phyloP scores from a whole-genome alignment of 2,888 invertebrate species.

The Protodeltote pygarga region DNA sequence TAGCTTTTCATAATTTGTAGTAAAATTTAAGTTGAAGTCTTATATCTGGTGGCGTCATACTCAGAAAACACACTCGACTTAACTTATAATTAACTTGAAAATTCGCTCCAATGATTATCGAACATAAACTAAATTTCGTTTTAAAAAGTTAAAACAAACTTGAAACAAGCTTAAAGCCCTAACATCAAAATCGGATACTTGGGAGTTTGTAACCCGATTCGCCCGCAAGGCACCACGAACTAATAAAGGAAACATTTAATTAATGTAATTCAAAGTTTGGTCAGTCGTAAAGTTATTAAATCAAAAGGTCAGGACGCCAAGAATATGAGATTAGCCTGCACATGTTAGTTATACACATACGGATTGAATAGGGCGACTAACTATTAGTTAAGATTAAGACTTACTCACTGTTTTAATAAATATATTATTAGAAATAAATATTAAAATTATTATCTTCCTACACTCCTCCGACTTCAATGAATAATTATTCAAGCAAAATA shows the following conservation, averaged over 20 bases:
- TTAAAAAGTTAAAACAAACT: constrained; percentile 27
- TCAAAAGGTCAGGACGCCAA: constrained; percentile 58
- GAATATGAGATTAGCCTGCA: constrained; percentile 62
- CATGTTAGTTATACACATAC: constrained; percentile 56
- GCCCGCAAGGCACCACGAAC: constrained; percentile 43
- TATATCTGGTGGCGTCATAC: not conserved
- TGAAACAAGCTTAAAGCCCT: constrained; percentile 19
- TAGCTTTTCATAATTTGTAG: too few species aligned
- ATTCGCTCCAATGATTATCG: constrained; percentile 13
- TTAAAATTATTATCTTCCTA: too few species aligned
- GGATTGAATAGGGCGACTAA: constrained; percentile 47
- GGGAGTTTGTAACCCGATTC: constrained; percentile 32
- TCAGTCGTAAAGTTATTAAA: constrained; percentile 64
- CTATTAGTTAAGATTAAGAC: not conserved
- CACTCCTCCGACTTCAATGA: too few species aligned
- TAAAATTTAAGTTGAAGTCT: not conserved
- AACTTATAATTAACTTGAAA: constrained; percentile 1
- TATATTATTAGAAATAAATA: too few species aligned
- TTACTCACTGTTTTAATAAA: too few species aligned
- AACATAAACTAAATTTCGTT: constrained; percentile 25
- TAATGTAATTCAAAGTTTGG: constrained; percentile 56
- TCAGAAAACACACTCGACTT: constrained; percentile 1
- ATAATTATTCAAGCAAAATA: too few species aligned
- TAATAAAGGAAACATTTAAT: constrained; percentile 61
- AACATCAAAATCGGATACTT: constrained; percentile 34